Evolutionary conservation across 2,888 invertebrate genomes (phyloP), one percentile per base, ranked within the genome.

Genomic region (Gryllus longicercus): DNA sequence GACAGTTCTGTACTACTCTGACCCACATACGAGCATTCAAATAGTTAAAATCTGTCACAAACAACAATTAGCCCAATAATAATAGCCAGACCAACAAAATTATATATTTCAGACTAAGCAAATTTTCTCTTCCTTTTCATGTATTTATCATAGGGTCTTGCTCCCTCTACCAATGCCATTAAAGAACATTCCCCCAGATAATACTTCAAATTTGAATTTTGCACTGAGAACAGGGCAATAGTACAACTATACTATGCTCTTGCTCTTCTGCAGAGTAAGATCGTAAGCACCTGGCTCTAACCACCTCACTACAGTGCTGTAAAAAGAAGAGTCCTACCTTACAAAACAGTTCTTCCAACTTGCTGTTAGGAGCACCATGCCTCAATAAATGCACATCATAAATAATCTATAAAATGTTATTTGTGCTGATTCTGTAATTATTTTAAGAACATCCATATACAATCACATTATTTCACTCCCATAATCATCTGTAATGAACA

Each of bases 401-500:
- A 81, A 81, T 81, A 80, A 80, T 81, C 82, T 81, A 82, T 82
- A 81, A 80, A 82, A 82, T 81, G 82, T 84, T 85, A 86, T 86
- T 85, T 86, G 86, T 86, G 83, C 84, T 85, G 85, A 82, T 85
- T 85, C 84, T 83, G 85, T 80, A 77, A 80, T 84, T 81, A 82
- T 85, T 84, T 83, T 84, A 86, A 86, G 85, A 86, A 87, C 86
- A 86, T 86, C 86, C 84, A 85, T 76, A 81, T 84, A 85, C 85
- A 85, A 86, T 87, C 86, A 85, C 86, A 86, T 86, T 85, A 85
- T 85, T 84, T 84, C 84, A 38, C 38, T 83, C 85, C 85, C 85
- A 84, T 85, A 85, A 86, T 85, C 86, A 85, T 85, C 84, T 83
- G 38, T 38, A 38, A 38, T 38, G 38, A 38, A 38, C 38, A 38